These are phyloP conservation scores for Pagetopsis macropterus DNA, from an alignment of 2,797 vertebrate species.

Conservation along the genomic window DNA sequence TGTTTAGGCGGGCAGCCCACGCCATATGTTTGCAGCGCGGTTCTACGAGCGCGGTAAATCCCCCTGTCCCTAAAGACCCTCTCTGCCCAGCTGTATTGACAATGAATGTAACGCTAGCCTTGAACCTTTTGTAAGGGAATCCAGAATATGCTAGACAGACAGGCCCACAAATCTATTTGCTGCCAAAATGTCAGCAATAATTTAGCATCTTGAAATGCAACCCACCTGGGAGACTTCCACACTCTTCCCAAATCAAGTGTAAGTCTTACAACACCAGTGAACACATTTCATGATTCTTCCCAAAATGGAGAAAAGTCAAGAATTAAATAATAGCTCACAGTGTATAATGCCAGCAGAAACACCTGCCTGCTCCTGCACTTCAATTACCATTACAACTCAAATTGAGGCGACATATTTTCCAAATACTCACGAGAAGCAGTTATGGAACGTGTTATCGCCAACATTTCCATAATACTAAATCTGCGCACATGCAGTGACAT, in stretches of 20 bases:
- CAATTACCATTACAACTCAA: slow-evolving; percentile 17
- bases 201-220: slow-evolving; percentile 61
- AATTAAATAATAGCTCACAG: slow-evolving; percentile 8
- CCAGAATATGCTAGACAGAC: slow-evolving; percentile 39
- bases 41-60: slow-evolving; percentile 48
- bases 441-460: slow-evolving; percentile 12
- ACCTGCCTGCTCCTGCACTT: slow-evolving; percentile 10
- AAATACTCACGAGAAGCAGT: slow-evolving; percentile 32
- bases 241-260: slow-evolving; percentile 31
- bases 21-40: slow-evolving; percentile 57
- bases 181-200: slow-evolving; percentile 75
- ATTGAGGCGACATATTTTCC: slow-evolving; percentile 19
- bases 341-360: slow-evolving; percentile 27
- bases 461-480: slow-evolving; percentile 42
- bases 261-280: slow-evolving; percentile 39
- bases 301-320: slow-evolving; percentile 37
- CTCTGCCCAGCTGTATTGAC: slow-evolving; percentile 67
- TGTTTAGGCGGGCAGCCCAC: slow-evolving; percentile 43
- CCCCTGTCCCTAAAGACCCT: slow-evolving; percentile 54
- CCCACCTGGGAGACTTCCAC: slow-evolving; percentile 59
- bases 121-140: slow-evolving; percentile 40
- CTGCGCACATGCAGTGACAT: slow-evolving; percentile 28
- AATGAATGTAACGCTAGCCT: slow-evolving; percentile 68
- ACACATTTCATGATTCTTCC: slow-evolving; percentile 30
- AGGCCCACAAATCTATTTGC: slow-evolving; percentile 61